Conservation (phyloP, 2,113 vertebrate genomes). For the Phalacrocorax carbo region DNA sequence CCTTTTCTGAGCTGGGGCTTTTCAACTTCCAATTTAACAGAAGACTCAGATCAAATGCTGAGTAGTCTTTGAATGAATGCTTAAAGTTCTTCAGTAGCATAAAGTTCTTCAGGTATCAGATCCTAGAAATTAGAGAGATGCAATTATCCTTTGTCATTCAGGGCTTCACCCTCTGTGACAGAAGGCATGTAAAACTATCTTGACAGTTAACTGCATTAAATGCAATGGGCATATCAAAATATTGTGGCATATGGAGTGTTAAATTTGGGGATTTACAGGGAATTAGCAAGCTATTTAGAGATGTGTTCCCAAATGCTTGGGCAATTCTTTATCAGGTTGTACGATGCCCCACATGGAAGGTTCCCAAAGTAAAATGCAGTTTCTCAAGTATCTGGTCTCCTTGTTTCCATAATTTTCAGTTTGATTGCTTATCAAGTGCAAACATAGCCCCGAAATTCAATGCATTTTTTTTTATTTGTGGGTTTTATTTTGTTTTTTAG, state of each 20-base stretch:
- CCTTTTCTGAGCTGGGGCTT: not conserved
- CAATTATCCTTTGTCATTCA: not conserved
- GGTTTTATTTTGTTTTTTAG: not conserved
- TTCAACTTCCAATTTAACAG: not conserved
- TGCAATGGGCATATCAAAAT: not conserved
- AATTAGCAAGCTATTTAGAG: not conserved
- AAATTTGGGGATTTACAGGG: not conserved
- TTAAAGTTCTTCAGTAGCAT: not conserved
- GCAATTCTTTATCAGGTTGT: not conserved
- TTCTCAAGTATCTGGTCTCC: not conserved
- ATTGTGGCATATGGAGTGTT: not conserved
- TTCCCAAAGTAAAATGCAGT: not conserved
- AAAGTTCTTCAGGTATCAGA: not conserved
- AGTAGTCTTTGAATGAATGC: not conserved
- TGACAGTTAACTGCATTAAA: not conserved
- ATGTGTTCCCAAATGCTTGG: not conserved
- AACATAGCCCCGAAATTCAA: not conserved
- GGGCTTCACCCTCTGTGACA: not conserved
- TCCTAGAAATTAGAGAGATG: not conserved
- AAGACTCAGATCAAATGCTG: not conserved
- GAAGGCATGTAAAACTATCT: not conserved
- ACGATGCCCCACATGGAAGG: not conserved
- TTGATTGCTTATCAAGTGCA: not conserved
- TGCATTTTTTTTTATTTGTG: not conserved
- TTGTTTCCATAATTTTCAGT: not conserved